Evolutionary conservation across 2,113 vertebrate genomes (phyloP).

Genomic region (Calonectris borealis): DNA sequence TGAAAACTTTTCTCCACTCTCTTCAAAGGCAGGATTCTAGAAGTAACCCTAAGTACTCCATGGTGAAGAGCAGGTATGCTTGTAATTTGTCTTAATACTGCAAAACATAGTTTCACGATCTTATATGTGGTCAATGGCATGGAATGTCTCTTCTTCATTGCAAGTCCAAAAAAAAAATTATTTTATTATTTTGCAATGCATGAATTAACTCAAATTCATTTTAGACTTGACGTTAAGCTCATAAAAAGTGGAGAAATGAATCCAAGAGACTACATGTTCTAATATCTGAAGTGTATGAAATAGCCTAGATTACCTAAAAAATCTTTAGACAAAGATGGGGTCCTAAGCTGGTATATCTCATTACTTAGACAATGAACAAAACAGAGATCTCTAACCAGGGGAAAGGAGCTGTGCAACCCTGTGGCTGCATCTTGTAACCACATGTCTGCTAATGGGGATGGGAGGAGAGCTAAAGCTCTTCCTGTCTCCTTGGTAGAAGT

Average conservation of each 20-base stretch:
- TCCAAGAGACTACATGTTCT: neutral
- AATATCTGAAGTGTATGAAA: neutral
- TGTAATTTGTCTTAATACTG: neutral
- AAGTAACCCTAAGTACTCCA: neutral
- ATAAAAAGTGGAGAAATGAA: neutral
- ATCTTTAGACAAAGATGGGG: neutral
- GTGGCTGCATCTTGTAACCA: neutral
- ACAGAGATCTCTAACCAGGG: neutral
- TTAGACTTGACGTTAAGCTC: neutral
- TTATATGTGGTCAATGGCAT: neutral
- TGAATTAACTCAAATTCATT: neutral
- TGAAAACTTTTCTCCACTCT: neutral
- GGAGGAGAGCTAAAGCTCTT: neutral
- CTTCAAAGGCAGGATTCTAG: neutral
- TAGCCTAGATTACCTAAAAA: neutral
- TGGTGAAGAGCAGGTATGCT: neutral
- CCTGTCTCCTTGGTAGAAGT: neutral
- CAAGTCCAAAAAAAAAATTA: neutral
- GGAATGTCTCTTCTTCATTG: neutral
- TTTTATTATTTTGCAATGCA: neutral
- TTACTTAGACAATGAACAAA: neutral
- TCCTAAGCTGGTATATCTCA: neutral
- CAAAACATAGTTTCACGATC: neutral
- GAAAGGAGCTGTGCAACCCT: neutral
- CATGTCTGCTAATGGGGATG: fast-evolving